Evolutionary conservation across 2,888 invertebrate species (phyloP), one percentile per base, ranked within the genome.

Genomic region (Halictus ligatus): DNA sequence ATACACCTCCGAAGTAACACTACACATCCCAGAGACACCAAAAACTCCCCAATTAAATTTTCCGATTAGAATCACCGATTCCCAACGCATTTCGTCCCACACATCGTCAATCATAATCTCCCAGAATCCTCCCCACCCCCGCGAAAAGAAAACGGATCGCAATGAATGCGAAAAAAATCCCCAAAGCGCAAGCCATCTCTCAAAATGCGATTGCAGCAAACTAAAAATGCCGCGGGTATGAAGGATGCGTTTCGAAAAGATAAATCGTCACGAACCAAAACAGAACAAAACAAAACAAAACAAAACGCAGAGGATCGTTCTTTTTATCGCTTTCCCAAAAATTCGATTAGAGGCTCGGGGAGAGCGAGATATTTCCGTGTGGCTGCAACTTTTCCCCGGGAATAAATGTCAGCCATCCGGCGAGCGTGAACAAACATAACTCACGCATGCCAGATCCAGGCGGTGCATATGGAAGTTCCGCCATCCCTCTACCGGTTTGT

Each of bases 391-490:
- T 25, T n/a, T 13, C 64, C 13, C 25, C 6, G 25, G 25, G 48
- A 69, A 74, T 77, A 77, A 77, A 77, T 74, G 73, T 54, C 67
- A 29, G 60, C 67, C 43, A 21, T 50, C 35, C 50, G 35, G 12
- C 67, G 74, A 25, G 46, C 29, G 78, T 84, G 74, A 67, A 75
- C 78, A 82, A 82, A 75, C 82, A 48, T 25, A 72, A 46, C 25
- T 73, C 60, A n/a, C 73, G 21, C 69, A 35, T 69, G 35, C 69
- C 69, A 69, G 69, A 69, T 4, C 40, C 69, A 69, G n/a, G 5
- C 50, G 7, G 21, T 29, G 60, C 60, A 29, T 60, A 60, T 60
- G 15, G 7, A 5, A 13, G 25, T 40, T 69, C 40, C 64, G 5
- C 29, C 64, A 25, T 64, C 69, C 43, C n/a, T 71, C 21, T 10